Evolutionary conservation across 2,888 invertebrate genomes (phyloP), one percentile per base, ranked within the genome.

Genomic region (Stegophylla sp.): DNA sequence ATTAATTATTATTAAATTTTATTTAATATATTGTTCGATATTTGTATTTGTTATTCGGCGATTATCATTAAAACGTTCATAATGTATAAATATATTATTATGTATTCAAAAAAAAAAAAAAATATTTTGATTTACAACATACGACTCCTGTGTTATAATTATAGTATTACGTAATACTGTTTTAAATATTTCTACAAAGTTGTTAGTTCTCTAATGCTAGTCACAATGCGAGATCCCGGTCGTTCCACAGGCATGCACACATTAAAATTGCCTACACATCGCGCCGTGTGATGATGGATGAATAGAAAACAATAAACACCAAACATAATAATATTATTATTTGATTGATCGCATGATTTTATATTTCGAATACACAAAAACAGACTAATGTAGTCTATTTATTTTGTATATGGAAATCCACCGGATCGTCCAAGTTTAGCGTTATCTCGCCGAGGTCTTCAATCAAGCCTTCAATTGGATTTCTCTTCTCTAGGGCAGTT

Each of bases 11-110:
- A 23, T 15, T 45, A 63, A 56, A 76, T 59, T 77, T 56, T 77
- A 77, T 69, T 67, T 59, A 5, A 59, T 23, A 59, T 23, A 59
- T 59, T 45, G 45, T 76, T 28, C 43, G 7, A 45, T 17, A 26
- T 67, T 59, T 69, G n/a, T 69, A 77, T 77, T n/a, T 77, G 67
- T 77, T 77, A 77, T 69, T 69, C 20, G 4, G 3, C 53, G 64
- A 53, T 66, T 66, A 66, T 66, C 43, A n/a, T n/a, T n/a, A n/a
- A 66, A 66, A 63, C 34, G 48, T 23, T 76, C 53, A 43, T 64
- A 1, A 48, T 48, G 26, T 64, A 51, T 72, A 56, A 59, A 56
- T 43, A 53, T 45, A 45, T 17, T 63, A 74, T 28, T 15, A 66
- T 66, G n/a, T 53, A 48, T 63, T 76, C 66, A n/a, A 66, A 76